Evolutionary conservation across 1,140 invertebrate genomes (phyloP).

Genomic region (Nephotettix cincticeps): DNA sequence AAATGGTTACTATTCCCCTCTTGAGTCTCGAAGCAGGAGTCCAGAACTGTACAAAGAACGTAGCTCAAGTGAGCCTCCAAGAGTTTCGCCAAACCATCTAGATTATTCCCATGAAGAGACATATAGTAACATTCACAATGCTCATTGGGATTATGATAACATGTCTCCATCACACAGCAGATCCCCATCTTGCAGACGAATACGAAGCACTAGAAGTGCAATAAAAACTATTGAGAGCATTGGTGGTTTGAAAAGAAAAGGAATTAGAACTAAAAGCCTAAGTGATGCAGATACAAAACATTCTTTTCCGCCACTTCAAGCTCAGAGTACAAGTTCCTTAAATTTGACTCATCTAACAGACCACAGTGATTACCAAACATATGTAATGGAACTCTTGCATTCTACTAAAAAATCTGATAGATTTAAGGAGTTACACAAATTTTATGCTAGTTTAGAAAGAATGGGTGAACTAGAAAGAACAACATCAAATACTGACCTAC

Average conservation of each 20-base stretch:
- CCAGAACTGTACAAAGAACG: constrained; percentile 47
- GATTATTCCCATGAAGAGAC: constrained; percentile 17
- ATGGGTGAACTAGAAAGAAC: constrained; percentile 78
- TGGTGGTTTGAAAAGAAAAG: constrained; percentile 44
- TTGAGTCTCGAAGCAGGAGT: constrained; percentile 39
- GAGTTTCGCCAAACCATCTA: constrained; percentile 31
- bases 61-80: constrained; percentile 52
- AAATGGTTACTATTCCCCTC: constrained; percentile 13
- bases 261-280: constrained; percentile 58
- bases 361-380: constrained; percentile 63
- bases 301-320: constrained; percentile 32
- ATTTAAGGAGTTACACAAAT: constrained; percentile 82
- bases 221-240: constrained; percentile 45
- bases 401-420: constrained; percentile 70
- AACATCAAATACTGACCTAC: constrained; percentile 66
- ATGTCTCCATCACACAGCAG: constrained; percentile 55
- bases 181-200: constrained; percentile 64
- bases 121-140: constrained; percentile 10
- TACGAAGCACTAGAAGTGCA: constrained; percentile 51
- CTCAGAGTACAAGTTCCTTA: constrained; percentile 51
- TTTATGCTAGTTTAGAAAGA: constrained; percentile 83
- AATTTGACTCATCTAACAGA: constrained; percentile 47
- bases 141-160: constrained; percentile 29
- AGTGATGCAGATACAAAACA: constrained; percentile 43
- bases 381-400: constrained; percentile 70